Base-by-base conservation (phyloP, 2,113 vertebrate genomes). In the Scalopus aquaticus region DNA sequence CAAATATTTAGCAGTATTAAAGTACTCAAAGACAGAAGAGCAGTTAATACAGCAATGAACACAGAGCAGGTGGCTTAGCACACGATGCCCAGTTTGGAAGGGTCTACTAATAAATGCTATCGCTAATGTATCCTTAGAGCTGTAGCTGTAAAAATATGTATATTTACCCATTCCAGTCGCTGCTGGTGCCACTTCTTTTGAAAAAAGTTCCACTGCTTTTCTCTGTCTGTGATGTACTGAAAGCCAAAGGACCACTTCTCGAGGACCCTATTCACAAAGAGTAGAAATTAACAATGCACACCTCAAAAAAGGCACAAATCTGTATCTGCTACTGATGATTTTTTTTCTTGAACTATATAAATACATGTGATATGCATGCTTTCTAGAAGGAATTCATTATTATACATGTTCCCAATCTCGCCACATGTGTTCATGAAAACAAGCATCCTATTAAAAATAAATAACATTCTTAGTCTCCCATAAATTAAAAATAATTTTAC, bases 111-210 rank as follows among this genome's bases (percentile, higher is more conserved):
- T 54, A 78, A 51, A 39, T 60, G 69, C 3, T 35, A 8, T 67
- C 56, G 0, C 74, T 46, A 39, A 12, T 1, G 20, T 32, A 80
- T 87, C 93, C 20, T 94, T 81, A 70, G 0, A 90, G 30, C 17
- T 44, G 0, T 39, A 79, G 96, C 13, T 56, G 1, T 62, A 82
- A 96, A 70, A 81, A 76, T 49, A 54, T 17, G 5, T 89, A 35
- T 83, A 96, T 88, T 97, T 98, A 99, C 98, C 98, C 99, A 99
- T 99, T 98, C 99, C 98, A 22, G 99, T 99, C 82, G 98, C 99
- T 10, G 99, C 99, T 84, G 99, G 95, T 85, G 98, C 98, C 54
- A 99, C 95, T 93, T 99, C 99, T 93, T 97, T 99, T 83, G 98
- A 97, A 93, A 99, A 99, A n/a, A 99, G 58, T 87, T 99, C 98